These are phyloP conservation scores for Cerastis rubricosa DNA, from an alignment of 2,888 invertebrate species.

Conservation along the genomic window DNA sequence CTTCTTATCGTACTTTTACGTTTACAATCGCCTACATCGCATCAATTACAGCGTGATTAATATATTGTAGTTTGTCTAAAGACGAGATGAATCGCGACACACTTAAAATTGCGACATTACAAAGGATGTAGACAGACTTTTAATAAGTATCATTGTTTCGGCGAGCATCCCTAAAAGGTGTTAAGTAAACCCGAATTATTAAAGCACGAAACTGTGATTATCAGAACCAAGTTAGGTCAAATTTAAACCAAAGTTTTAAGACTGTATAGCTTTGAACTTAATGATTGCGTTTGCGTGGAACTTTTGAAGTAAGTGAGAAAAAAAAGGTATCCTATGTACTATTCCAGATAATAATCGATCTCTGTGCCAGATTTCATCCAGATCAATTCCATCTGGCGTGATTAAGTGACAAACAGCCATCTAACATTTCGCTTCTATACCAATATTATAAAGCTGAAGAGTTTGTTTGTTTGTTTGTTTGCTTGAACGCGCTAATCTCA, in stretches of 20 bases:
- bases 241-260: background rate
- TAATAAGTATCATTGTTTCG: background rate
- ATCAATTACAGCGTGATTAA: constrained; percentile 58
- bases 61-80: constrained; percentile 42
- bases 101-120: constrained; percentile 36
- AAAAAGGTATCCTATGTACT: too few relatives aligned
- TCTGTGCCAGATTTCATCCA: too few relatives aligned
- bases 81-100: constrained; percentile 36
- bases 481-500: too few relatives aligned
- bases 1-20: constrained; percentile 28
- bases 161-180: background rate
- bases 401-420: background rate
- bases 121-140: constrained; percentile 3
- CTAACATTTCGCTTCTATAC: background rate
- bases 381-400: background rate
- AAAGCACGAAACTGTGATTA: background rate
- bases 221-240: background rate
- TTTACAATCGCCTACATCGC: constrained; percentile 22
- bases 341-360: too few relatives aligned
- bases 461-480: too few relatives aligned
- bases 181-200: background rate
- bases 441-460: too few relatives aligned
- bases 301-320: too few relatives aligned
- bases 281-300: too few relatives aligned
- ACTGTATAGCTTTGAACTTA: background rate